phyloP scores from a whole-genome alignment of 2,797 vertebrate species.

The Pseudopleuronectes americanus region DNA sequence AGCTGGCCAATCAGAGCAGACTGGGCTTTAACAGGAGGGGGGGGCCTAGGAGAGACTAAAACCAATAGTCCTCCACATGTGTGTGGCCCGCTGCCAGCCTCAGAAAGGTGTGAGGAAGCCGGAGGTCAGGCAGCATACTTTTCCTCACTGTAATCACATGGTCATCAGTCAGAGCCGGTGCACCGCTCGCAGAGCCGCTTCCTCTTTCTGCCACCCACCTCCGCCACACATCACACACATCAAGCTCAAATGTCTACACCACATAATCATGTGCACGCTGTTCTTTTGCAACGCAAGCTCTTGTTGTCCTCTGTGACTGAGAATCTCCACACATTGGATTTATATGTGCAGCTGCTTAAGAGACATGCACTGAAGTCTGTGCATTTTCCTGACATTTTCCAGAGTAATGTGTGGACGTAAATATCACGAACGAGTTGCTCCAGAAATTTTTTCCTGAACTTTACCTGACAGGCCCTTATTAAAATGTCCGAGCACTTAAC shows the following conservation, averaged over 20 bases:
- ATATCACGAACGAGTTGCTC: too few relatives aligned
- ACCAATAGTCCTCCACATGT: constrained; percentile 38
- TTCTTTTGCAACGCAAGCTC: constrained; percentile 26
- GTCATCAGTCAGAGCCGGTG: constrained; percentile 61
- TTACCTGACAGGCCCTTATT: too few relatives aligned
- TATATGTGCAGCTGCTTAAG: not conserved
- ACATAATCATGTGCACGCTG: constrained; percentile 26
- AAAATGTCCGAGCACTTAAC: too few relatives aligned
- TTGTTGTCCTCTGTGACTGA: constrained; percentile 30
- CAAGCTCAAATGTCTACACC: constrained; percentile 29
- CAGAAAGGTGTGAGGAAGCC: constrained; percentile 69
- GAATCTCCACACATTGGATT: constrained; percentile 25
- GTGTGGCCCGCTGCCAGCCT: constrained; percentile 49
- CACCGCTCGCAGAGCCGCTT: constrained; percentile 51
- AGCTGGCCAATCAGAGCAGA: too few relatives aligned
- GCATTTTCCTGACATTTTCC: too few relatives aligned
- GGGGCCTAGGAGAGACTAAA: too few relatives aligned
- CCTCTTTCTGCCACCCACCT: constrained; percentile 54
- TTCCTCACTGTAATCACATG: constrained; percentile 70
- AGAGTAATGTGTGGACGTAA: too few relatives aligned
- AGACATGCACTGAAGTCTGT: too few relatives aligned
- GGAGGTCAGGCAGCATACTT: constrained; percentile 73
- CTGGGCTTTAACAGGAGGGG: too few relatives aligned
- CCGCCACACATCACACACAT: constrained; percentile 44
- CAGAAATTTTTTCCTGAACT: too few relatives aligned